Conservation (phyloP, 2,888 invertebrate genomes). For the Microctonus hyperodae region DNA sequence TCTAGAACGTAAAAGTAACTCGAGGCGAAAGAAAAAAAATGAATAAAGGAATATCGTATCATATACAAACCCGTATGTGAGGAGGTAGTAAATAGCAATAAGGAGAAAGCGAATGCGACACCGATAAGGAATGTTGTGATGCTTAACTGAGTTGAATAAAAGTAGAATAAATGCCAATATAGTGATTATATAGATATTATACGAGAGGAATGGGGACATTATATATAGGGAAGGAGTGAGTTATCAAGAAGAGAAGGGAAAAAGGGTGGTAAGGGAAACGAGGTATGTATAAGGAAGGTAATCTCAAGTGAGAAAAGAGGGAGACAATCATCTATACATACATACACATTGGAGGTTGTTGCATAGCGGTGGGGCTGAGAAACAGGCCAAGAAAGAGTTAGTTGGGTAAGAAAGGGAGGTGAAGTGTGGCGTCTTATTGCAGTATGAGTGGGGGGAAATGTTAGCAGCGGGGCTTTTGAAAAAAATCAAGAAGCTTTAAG, state of each 20-base stretch:
- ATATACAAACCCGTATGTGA: no score
- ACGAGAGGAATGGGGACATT: not conserved
- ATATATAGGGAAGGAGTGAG: not conserved
- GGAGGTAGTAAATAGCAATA: no score
- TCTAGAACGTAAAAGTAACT: no score
- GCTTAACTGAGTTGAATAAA: not conserved
- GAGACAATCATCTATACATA: not conserved
- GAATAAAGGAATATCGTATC: no score
- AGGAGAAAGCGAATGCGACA: no score
- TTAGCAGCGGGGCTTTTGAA: slow-evolving; percentile 55
- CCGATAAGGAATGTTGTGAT: no score
- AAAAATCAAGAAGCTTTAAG: slow-evolving; percentile 63
- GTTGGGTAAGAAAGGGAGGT: not conserved
- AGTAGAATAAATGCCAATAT: not conserved
- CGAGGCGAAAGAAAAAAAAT: no score
- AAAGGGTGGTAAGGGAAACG: not conserved
- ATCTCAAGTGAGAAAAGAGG: not conserved
- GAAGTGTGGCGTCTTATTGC: slow-evolving; percentile 27
- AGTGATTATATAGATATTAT: no score
- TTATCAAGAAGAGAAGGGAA: not conserved
- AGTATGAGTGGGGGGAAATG: slow-evolving; percentile 18
- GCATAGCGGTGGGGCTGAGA: slow-evolving; percentile 11
- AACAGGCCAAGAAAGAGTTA: slow-evolving; percentile 8
- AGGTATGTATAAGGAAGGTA: not conserved
- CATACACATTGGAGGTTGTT: not conserved